Conservation (phyloP, 1,140 invertebrate genomes). For the Phenacoccus solenopsis region DNA sequence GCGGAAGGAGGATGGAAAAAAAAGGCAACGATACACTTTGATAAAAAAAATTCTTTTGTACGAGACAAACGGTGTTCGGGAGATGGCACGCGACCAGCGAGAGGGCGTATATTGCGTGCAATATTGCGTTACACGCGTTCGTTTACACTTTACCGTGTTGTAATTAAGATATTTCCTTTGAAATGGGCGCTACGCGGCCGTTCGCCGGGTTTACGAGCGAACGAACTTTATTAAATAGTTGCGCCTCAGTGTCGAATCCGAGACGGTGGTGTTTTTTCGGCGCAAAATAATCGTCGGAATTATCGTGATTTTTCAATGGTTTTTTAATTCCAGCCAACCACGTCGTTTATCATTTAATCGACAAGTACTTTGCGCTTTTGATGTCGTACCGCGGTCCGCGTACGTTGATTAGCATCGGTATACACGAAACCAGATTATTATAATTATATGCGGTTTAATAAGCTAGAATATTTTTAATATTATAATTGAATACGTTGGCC, state of each 20-base stretch:
- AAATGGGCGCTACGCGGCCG: background rate
- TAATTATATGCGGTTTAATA: constrained; percentile 6
- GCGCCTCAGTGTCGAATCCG: too few relatives aligned
- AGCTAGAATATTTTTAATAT: constrained; percentile 16
- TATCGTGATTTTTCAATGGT: background rate
- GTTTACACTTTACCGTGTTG: constrained; percentile 15
- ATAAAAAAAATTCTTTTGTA: constrained; percentile 18
- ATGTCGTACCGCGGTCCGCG: background rate
- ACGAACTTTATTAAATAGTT: too few relatives aligned
- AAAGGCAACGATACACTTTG: background rate
- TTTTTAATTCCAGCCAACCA: background rate
- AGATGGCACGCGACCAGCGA: constrained; percentile 11
- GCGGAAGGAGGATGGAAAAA: too few relatives aligned
- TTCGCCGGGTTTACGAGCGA: too few relatives aligned
- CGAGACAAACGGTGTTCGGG: constrained; percentile 6
- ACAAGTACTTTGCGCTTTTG: constrained; percentile 4
- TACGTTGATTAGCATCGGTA: constrained; percentile 1
- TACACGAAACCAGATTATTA: constrained; percentile 14
- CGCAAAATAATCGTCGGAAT: too few relatives aligned
- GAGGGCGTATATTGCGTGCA: constrained; percentile 14
- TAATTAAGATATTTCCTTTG: constrained; percentile 14
- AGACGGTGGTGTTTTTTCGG: too few relatives aligned
- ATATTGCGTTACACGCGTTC: constrained; percentile 16
- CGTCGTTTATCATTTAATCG: constrained; percentile 13
- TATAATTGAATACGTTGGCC: constrained; percentile 11